These are phyloP conservation scores for Phyto melanocephala DNA, from an alignment of 2,888 invertebrate species.

Conservation along the genomic window DNA sequence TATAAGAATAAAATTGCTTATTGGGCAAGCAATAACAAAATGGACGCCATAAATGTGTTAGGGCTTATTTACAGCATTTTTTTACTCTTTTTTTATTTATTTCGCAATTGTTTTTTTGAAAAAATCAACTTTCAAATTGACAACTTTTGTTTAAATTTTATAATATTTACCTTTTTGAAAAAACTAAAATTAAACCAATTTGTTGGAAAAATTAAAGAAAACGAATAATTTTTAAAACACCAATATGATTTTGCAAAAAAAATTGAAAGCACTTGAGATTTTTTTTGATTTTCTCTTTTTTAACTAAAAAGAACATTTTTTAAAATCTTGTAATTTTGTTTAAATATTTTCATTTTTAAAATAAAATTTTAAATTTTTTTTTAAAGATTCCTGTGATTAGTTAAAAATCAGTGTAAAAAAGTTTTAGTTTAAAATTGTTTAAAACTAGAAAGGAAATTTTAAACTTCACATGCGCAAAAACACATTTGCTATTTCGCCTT, in stretches of 20 bases:
- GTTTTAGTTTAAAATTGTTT: slow-evolving; percentile 35
- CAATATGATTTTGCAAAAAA: slow-evolving; percentile 2
- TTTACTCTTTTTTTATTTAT: background rate
- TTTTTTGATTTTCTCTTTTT: background rate
- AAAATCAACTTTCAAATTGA: background rate
- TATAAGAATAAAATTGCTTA: background rate
- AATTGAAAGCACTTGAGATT: background rate
- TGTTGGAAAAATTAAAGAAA: background rate
- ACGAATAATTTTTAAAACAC: background rate
- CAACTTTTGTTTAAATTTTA: background rate
- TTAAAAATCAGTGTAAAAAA: slow-evolving; percentile 3
- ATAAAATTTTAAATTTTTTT: background rate
- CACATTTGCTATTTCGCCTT: background rate
- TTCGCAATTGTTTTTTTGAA: background rate
- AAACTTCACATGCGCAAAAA: slow-evolving; percentile 68
- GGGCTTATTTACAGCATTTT: background rate
- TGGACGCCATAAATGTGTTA: slow-evolving; percentile 48
- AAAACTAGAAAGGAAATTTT: slow-evolving; percentile 47
- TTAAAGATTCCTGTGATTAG: background rate
- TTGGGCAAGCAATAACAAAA: slow-evolving; percentile 49
- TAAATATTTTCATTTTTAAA: background rate
- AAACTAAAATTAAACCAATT: slow-evolving; percentile 26
- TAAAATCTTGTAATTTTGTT: too few species aligned
- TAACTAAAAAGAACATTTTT: background rate
- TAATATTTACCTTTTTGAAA: slow-evolving; percentile 37